A percentile compares a stretch with the other conserved stretches of the same genome.
Conservation (phyloP, 2,888 invertebrate species). For the Anorthoa munda region DNA sequence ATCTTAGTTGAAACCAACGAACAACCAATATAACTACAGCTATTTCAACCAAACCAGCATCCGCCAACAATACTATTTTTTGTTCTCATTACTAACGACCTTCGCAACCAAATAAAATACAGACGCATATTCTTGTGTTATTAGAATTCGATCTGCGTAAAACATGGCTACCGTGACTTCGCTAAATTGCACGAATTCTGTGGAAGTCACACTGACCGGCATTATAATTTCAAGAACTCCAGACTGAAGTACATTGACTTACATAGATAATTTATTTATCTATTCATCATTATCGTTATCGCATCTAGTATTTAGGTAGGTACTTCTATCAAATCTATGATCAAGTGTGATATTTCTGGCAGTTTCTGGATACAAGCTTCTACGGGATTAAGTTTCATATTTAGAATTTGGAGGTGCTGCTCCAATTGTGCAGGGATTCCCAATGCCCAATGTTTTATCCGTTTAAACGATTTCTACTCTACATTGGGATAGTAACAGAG, state of each 20-base stretch:
- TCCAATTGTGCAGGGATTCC: background rate
- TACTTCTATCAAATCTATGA: too few relatives aligned
- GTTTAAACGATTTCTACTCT: background rate
- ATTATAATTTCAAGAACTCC: too few relatives aligned
- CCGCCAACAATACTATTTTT: slow-evolving; percentile 40
- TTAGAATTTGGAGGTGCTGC: background rate
- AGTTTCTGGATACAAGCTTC: background rate
- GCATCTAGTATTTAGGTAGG: too few relatives aligned
- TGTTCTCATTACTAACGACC: slow-evolving; percentile 38
- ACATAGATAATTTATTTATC: too few relatives aligned
- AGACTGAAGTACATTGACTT: too few relatives aligned
- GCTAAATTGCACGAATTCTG: slow-evolving; percentile 12
- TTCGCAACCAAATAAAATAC: slow-evolving; percentile 44
- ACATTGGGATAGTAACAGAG: background rate
- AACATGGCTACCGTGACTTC: slow-evolving; percentile 24
- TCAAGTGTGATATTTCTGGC: background rate
- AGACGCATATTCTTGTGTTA: slow-evolving; percentile 29
- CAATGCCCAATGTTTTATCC: background rate
- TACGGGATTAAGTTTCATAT: too few relatives aligned
- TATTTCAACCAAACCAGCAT: slow-evolving; percentile 12
- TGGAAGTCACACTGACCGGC: background rate
- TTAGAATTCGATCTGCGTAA: slow-evolving; percentile 31
- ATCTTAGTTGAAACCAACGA: background rate
- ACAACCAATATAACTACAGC: background rate
- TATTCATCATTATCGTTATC: too few relatives aligned